Evolutionary conservation across 2,113 vertebrate species (phyloP), one percentile per base, ranked within the genome.

Genomic region (Pomatostomus ruficeps): DNA sequence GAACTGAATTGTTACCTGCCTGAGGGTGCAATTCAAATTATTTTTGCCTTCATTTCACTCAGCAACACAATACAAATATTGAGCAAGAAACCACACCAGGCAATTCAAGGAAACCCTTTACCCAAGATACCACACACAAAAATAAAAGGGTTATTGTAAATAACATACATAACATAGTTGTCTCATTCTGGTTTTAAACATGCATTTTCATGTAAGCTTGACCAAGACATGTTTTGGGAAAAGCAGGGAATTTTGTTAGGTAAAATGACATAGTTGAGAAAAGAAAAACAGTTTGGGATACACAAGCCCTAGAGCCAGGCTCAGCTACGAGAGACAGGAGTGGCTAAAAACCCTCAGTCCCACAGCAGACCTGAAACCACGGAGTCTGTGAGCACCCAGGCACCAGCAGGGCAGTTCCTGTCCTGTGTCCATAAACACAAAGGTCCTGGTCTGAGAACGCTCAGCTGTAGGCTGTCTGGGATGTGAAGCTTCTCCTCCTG

Each of bases 1-100:
- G 85, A 70, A 40, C 85, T 26, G 36, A 83, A 90, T 63, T 83
- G 81, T 83, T 94, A 93, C 95, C 90, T 90, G 94, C 93, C 91
- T 31, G 29, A 91, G 89, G 91, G 84, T 85, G 35, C 74, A 68
- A 88, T 72, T 89, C 58, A 85, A 83, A 85, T 96, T 82, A 83
- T 88, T 91, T 95, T 93, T 0, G 1, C 81, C 46, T 89, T 85
- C 19, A 23, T 80, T 88, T 85, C 67, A 77, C 55, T 74, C 88
- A 74, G 71, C 59, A 91, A 95, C 92, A 93, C 43, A 89, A 87
- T 35, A 80, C 67, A 93, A 86, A 91, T 77, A 90, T 28, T 40
- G 67, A 94, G 71, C 59, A 70, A 8, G 8, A 78, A 72, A 71
- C 25, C 68, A 78, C 42, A 89, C 25, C 66, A 68, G 28, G 81